These are phyloP conservation scores for Drosophila pseudotakahashii DNA, from an alignment of 2,888 invertebrate species.

Conservation along the genomic window DNA sequence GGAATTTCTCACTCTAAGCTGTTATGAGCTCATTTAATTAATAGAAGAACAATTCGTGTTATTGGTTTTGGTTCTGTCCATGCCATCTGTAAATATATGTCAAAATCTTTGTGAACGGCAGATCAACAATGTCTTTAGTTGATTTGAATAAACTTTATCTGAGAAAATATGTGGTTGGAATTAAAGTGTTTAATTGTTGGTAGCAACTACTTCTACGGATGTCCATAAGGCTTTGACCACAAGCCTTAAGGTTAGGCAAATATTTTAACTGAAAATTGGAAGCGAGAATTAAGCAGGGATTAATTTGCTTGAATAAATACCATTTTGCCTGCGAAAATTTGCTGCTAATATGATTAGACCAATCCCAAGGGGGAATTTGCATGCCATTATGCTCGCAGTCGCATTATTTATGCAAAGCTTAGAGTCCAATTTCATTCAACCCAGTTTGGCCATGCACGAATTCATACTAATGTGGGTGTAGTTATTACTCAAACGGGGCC, in stretches of 20 bases:
- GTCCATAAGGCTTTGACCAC: neutral
- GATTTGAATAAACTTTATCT: conserved; percentile 7
- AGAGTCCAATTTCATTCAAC: conserved; percentile 21
- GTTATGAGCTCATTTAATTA: conserved; percentile 11
- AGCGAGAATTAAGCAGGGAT: neutral
- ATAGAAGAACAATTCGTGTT: neutral
- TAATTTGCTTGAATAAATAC: conserved; percentile 33
- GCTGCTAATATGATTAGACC: conserved; percentile 32
- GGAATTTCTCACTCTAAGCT: conserved; percentile 10
- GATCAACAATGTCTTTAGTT: conserved; percentile 12
- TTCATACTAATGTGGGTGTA: conserved; percentile 26
- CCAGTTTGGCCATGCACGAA: conserved; percentile 24
- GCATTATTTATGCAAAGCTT: conserved; percentile 33
- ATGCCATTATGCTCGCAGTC: conserved; percentile 20
- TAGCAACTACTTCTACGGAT: too few species aligned
- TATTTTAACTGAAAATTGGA: conserved; percentile 8
- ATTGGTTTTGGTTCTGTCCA: neutral
- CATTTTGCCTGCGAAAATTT: conserved; percentile 8
- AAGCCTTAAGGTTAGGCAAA: neutral
- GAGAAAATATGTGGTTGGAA: neutral
- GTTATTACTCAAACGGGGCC: conserved; percentile 26
- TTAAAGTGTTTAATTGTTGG: neutral
- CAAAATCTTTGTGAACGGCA: conserved; percentile 12
- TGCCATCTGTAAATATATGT: conserved; percentile 31
- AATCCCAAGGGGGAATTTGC: conserved; percentile 16